Conservation (phyloP, 2,888 invertebrate species). For the Drosophila prolongata region DNA sequence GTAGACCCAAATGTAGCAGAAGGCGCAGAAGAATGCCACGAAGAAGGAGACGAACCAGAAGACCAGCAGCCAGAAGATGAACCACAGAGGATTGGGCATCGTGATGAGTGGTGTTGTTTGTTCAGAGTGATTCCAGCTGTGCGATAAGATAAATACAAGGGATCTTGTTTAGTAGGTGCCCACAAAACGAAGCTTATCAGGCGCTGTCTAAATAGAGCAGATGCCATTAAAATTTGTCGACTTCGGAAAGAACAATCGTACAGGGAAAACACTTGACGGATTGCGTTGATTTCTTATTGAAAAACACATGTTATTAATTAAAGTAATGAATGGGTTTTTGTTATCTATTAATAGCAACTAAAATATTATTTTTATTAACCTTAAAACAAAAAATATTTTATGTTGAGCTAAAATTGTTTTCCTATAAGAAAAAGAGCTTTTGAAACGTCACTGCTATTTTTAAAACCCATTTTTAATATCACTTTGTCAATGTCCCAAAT, state of each 20-base stretch:
- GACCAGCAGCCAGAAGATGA: constrained; percentile 89
- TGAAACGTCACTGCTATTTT: background rate
- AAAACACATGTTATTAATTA: background rate
- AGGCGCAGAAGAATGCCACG: constrained; percentile 89
- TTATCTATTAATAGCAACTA: too few species aligned
- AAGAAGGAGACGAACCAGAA: constrained; percentile 89
- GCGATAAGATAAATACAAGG: constrained; percentile 53
- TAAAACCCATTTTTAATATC: constrained; percentile 1
- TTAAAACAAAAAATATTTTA: too few species aligned
- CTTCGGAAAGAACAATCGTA: background rate
- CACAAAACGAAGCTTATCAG: constrained; percentile 10
- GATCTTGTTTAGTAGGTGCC: constrained; percentile 11
- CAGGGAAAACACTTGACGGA: background rate
- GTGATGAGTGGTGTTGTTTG: constrained; percentile 34
- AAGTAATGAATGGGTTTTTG: background rate
- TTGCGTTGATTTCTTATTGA: background rate
- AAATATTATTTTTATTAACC: too few species aligned
- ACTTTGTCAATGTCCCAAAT: constrained; percentile 14
- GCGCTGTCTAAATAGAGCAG: background rate
- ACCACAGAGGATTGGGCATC: constrained; percentile 88
- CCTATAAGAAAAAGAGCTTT: background rate
- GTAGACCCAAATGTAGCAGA: constrained; percentile 88
- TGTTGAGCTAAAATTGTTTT: too few species aligned
- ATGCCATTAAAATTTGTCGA: constrained; percentile 13
- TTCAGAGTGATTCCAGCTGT: constrained; percentile 35